These are phyloP conservation scores for Petrocephalus schoutedeni DNA, from an alignment of 2,797 vertebrate genomes.

Conservation along the genomic window DNA sequence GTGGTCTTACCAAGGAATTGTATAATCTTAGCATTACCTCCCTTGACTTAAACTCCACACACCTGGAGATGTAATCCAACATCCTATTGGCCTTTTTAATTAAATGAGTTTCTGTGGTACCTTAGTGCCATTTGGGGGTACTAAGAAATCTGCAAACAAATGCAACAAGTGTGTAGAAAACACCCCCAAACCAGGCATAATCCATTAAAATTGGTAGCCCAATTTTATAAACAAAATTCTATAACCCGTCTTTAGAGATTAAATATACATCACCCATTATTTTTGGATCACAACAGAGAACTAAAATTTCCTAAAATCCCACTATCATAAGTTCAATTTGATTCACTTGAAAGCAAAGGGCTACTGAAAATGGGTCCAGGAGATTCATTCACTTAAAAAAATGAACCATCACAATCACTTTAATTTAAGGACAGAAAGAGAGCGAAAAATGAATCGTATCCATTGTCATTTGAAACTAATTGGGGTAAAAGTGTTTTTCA, in stretches of 20 bases:
- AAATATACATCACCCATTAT: neutral
- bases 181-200: neutral
- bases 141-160: neutral
- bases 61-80: too few relatives aligned
- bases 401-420: neutral
- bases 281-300: neutral
- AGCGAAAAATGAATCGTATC: conserved; percentile 5
- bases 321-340: neutral
- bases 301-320: conserved; percentile 10
- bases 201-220: neutral
- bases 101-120: neutral
- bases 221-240: neutral
- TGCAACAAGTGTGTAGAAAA: neutral
- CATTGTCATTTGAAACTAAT: conserved; percentile 26
- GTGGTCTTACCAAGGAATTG: too few relatives aligned
- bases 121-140: neutral
- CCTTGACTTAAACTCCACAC: too few relatives aligned
- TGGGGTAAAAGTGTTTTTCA: conserved; percentile 26
- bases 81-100: too few relatives aligned
- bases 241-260: neutral
- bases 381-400: conserved; percentile 16
- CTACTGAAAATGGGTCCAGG: neutral
- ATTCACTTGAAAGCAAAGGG: conserved; percentile 5
- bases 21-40: too few relatives aligned
- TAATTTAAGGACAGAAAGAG: neutral